Base-by-base conservation (phyloP, 2,888 invertebrate species). In the Sipunculus nudus region DNA sequence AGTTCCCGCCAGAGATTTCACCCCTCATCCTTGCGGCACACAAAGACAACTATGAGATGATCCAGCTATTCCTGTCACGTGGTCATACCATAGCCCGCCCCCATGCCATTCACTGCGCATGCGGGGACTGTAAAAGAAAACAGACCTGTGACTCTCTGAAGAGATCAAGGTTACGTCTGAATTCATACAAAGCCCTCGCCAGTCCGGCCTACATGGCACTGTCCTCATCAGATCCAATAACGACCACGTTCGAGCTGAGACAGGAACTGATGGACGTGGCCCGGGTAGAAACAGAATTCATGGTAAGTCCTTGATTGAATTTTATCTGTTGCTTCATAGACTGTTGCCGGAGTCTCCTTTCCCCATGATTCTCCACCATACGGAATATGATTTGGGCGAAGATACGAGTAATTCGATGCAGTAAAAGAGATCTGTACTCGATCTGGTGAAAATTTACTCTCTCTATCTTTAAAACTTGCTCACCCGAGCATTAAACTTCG, bases 1-100 rank as follows among this genome's bases (percentile, higher is more conserved):
- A 89, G 70, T 90, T 89, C 75, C 87, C 89, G 0, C 86, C 87
- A 16, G 87, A 89, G 74, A 84, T 89, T 2, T 89, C 89, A 0
- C 90, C 90, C 0, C 79, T 90, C 26, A 86, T 88, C 41, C 81
- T 90, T 19, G 90, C 90, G 1, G 89, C 90, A 0, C 88, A 89
- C 70, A 85, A 85, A 63, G 89, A 89, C 0, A 88, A 88, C 73
- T 89, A 87, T 71, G 89, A 89, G 72, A 86, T 89, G 23, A 88
- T 90, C 41, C 85, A 87, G 62, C 75, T 88, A 69, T 83, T 90
- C 40, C 84, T 89, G n/a, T 84, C 86, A 38, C 84, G 89, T 19
- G 88, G 88, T 0, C 89, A 90, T 73, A 80, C 74, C 2, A 86
- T 90, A 19, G 75, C 76, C 0, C 85, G 85, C 63, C 89, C 90